Conservation (phyloP, 2,113 vertebrate genomes). For the Prochilodus magdalenae region DNA sequence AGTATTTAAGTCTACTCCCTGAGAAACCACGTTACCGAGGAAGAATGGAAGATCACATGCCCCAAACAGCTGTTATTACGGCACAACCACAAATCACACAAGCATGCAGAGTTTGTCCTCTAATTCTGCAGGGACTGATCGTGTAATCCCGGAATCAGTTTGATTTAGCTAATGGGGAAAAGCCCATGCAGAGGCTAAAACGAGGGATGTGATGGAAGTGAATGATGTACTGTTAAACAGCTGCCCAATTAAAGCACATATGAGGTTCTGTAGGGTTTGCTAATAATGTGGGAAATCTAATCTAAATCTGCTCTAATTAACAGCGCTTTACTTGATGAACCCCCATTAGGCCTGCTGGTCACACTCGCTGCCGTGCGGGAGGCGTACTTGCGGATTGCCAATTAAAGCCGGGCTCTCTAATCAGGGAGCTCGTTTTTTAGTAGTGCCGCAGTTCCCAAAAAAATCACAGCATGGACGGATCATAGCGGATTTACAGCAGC, state of each 20-base stretch:
- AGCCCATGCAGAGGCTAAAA: background rate
- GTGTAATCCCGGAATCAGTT: background rate
- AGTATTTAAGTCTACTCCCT: too few species aligned
- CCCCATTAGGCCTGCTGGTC: background rate
- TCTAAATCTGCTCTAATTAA: background rate
- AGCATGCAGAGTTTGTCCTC: too few species aligned
- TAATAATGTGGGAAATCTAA: background rate
- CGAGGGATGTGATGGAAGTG: background rate
- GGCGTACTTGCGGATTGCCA: background rate
- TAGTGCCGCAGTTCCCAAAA: too few species aligned
- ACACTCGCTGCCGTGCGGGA: background rate
- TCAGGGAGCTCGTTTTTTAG: too few species aligned
- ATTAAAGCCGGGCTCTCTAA: conserved; percentile 6
- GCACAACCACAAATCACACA: background rate
- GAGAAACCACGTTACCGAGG: too few species aligned
- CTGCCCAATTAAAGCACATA: background rate
- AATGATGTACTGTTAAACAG: background rate
- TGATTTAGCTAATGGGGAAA: background rate
- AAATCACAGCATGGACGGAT: too few species aligned
- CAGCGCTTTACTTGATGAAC: background rate
- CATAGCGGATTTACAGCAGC: background rate
- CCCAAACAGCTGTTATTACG: too few species aligned
- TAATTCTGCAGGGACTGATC: background rate
- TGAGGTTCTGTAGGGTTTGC: background rate
- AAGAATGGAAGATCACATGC: too few species aligned